Percentiles rank a stretch among this genome's conserved stretches.
These are phyloP conservation scores for Lateolabrax maculatus DNA, from an alignment of 2,797 vertebrate genomes.

Conservation along the genomic window DNA sequence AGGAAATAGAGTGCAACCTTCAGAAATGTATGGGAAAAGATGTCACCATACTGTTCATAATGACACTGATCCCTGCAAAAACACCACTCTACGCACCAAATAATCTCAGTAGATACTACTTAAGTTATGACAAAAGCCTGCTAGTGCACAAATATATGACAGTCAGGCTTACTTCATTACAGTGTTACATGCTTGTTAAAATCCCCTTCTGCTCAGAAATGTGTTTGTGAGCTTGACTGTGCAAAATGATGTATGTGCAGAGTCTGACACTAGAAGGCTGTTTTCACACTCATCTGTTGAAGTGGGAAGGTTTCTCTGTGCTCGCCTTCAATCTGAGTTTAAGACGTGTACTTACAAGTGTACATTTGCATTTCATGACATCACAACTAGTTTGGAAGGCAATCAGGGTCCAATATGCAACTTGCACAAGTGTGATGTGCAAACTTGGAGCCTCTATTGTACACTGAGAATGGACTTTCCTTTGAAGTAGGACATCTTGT, in stretches of 20 bases:
- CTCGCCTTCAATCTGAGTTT: neutral
- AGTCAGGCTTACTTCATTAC: neutral
- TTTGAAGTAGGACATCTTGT: too few relatives aligned
- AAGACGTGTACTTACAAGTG: neutral
- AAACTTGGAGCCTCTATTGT: too few relatives aligned
- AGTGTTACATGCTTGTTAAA: neutral
- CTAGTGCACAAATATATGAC: neutral
- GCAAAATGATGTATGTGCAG: neutral
- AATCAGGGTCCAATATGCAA: neutral
- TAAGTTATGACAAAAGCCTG: neutral
- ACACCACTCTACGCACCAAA: neutral
- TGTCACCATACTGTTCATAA: neutral
- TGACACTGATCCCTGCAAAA: constrained; percentile 9
- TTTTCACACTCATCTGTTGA: neutral
- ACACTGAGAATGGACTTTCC: neutral
- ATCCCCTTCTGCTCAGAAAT: neutral
- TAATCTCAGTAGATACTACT: neutral
- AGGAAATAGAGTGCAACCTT: neutral
- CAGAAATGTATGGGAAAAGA: neutral
- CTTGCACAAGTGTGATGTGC: neutral
- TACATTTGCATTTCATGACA: neutral
- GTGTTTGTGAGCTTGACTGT: neutral
- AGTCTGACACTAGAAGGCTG: too few relatives aligned
- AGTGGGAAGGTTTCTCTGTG: neutral
- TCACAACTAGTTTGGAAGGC: neutral